Evolutionary conservation across 2,113 vertebrate species (phyloP).

Genomic region (Notarius lentiginosus): DNA sequence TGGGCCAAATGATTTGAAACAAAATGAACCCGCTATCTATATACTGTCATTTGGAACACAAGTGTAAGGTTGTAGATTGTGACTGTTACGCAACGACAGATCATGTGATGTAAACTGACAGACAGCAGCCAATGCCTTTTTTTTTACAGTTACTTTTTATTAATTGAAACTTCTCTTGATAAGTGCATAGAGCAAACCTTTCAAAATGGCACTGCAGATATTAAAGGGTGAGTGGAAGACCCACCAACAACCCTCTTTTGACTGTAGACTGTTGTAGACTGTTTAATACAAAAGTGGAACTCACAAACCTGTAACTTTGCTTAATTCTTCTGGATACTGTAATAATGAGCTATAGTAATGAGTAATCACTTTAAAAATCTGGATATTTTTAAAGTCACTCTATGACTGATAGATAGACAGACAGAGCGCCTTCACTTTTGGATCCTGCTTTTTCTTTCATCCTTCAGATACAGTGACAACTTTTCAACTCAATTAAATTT

Average conservation of each 20-base stretch:
- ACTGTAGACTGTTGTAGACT: too few species aligned
- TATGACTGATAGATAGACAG: neutral
- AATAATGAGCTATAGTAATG: neutral
- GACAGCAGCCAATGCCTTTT: too few species aligned
- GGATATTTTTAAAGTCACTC: neutral
- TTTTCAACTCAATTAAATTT: slow-evolving; percentile 35
- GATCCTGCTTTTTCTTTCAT: neutral
- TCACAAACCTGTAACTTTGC: neutral
- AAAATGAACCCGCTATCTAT: too few species aligned
- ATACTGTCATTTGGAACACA: too few species aligned
- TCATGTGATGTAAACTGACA: too few species aligned
- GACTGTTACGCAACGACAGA: too few species aligned
- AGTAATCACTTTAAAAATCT: neutral
- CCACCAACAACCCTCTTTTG: too few species aligned
- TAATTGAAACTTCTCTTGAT: too few species aligned
- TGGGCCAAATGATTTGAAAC: too few species aligned
- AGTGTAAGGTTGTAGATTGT: neutral
- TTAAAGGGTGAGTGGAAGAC: neutral
- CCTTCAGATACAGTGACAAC: slow-evolving; percentile 43
- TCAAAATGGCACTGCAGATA: neutral
- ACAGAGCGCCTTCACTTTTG: neutral
- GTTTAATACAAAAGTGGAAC: neutral
- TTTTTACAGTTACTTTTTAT: too few species aligned
- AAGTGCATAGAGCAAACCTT: too few species aligned
- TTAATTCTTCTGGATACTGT: neutral